phyloP scores from a whole-genome alignment of 2,888 invertebrate genomes.

The Ischnus inquisitorius region DNA sequence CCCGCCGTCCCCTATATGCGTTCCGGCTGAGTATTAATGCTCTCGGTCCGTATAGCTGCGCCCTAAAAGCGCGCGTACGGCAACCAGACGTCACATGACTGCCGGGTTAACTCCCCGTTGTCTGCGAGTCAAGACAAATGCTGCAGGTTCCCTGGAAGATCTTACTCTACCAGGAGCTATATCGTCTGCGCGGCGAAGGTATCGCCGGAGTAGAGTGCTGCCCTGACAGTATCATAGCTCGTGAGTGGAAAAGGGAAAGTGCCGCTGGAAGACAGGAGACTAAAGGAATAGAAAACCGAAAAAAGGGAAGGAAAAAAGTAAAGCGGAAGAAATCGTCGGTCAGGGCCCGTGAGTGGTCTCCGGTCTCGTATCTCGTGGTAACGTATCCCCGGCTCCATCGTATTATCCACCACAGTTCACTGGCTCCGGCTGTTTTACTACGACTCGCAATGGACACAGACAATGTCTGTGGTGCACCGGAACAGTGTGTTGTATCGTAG shows the following conservation, averaged over 20 bases:
- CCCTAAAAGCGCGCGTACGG: slow-evolving; percentile 33
- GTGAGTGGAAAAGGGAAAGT: slow-evolving; percentile 50
- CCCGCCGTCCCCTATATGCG: too few relatives aligned
- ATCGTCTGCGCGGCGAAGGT: slow-evolving; percentile 18
- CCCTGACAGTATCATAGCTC: background rate
- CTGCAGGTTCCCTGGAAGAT: background rate
- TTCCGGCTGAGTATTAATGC: background rate
- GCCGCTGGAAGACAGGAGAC: slow-evolving; percentile 38
- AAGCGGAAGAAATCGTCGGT: slow-evolving; percentile 52
- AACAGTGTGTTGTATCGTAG: slow-evolving; percentile 13
- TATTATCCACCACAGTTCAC: slow-evolving; percentile 50
- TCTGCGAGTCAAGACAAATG: slow-evolving; percentile 38
- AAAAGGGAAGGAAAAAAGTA: slow-evolving; percentile 13
- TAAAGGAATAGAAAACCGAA: slow-evolving; percentile 19
- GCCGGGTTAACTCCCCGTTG: slow-evolving; percentile 7
- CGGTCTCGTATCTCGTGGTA: slow-evolving; percentile 61
- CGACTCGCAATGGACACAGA: slow-evolving; percentile 25
- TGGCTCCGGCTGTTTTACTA: slow-evolving; percentile 41
- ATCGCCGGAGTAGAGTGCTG: slow-evolving; percentile 18
- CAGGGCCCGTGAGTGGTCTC: slow-evolving; percentile 64
- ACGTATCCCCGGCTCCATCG: slow-evolving; percentile 50
- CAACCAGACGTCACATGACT: slow-evolving; percentile 23
- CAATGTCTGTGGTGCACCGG: slow-evolving; percentile 28
- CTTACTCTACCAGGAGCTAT: slow-evolving; percentile 36
- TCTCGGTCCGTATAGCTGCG: background rate